Percentiles rank a stretch among this genome's conserved stretches.
Evolutionary conservation across 92 coral and sea anemone genomes (phyloP).

Genomic region (Paramuricea clavata): DNA sequence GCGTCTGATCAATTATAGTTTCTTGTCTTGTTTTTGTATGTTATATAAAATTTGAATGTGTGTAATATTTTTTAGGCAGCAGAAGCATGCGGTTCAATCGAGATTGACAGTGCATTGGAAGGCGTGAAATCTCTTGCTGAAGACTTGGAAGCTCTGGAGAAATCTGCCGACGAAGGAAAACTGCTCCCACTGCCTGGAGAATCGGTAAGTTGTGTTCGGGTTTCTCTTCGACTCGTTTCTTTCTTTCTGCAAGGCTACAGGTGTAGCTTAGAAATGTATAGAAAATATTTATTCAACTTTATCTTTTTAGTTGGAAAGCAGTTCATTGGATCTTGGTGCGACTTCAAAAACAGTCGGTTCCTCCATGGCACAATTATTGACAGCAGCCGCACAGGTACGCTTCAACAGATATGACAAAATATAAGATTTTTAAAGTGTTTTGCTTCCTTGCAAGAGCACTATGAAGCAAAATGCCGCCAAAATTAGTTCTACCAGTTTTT

Average conservation of each 20-base stretch:
- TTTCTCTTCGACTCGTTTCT: no score
- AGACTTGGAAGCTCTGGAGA: conserved; percentile 86
- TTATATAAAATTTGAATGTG: neutral
- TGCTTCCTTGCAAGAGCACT: no score
- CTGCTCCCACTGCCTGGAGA: conserved; percentile 96
- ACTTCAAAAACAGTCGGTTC: conserved; percentile 98
- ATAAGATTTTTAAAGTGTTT: no score
- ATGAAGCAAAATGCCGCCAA: no score
- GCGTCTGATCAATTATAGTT: no score
- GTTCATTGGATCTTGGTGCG: conserved; percentile 97
- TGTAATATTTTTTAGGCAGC: conserved; percentile 74
- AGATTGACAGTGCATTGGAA: conserved; percentile 93
- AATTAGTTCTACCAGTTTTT: no score
- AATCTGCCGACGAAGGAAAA: conserved; percentile 91
- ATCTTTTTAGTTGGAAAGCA: conserved; percentile 78
- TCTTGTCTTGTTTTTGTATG: neutral
- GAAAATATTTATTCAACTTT: neutral
- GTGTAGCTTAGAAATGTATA: neutral
- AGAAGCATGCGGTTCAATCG: conserved; percentile 96
- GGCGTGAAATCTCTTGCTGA: conserved; percentile 82
- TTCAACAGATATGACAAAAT: no score
- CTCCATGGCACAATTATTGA: conserved; percentile 97
- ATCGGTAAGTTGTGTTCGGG: conserved; percentile 84
- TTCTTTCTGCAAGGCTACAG: no score
- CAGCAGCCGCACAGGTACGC: conserved; percentile 97